Evolutionary conservation across 2,113 vertebrate genomes (phyloP).

Genomic region (Nannospalax galili): DNA sequence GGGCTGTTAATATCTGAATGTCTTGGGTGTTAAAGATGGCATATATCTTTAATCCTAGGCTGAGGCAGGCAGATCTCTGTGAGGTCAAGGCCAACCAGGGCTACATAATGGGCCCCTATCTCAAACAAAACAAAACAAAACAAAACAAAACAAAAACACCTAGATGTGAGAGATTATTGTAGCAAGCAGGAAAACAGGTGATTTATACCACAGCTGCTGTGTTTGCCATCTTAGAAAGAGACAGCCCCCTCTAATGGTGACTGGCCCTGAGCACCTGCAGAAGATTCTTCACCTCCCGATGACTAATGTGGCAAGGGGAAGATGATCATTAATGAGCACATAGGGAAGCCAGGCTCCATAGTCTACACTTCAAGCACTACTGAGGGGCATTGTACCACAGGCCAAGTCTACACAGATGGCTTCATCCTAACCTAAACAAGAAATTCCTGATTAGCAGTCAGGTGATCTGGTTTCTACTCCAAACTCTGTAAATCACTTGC

Average conservation of each 20-base stretch:
- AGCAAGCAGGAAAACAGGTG: not conserved
- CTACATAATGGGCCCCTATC: no score
- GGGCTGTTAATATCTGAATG: not conserved
- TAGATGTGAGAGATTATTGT: not conserved
- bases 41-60: no score
- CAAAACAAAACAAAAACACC: not conserved
- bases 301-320: not conserved
- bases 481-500: not conserved
- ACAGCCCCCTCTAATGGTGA: not conserved
- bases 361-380: not conserved
- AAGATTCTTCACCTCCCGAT: not conserved
- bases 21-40: no score
- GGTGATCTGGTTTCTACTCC: not conserved
- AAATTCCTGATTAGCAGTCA: not conserved
- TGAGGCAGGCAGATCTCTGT: no score
- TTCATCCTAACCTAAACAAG: not conserved
- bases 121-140: no score
- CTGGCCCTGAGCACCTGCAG: not conserved
- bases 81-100: no score
- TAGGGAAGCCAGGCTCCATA: not conserved
- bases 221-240: constrained; percentile 1
- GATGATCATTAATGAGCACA: not conserved
- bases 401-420: not conserved
- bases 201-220: not conserved
- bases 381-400: not conserved